Conservation (phyloP, 2,113 vertebrate genomes). For the Cynopterus brachyotis region DNA sequence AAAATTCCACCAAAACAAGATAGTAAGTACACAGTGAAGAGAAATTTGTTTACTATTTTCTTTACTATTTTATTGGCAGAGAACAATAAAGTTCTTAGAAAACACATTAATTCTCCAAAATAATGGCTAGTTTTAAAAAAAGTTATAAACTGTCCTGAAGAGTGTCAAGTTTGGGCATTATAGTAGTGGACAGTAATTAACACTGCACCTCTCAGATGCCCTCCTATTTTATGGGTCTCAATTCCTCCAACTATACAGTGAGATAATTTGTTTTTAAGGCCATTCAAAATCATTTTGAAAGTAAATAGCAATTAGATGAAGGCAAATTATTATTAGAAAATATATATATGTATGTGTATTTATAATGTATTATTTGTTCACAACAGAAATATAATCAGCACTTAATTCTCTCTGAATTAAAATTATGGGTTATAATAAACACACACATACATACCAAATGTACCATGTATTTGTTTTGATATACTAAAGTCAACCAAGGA, state of each 20-base stretch:
- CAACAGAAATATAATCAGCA: background rate
- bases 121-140: background rate
- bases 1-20: background rate
- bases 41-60: background rate
- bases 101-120: background rate
- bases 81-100: background rate
- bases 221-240: background rate
- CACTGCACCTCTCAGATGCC: accelerated
- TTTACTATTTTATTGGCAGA: background rate
- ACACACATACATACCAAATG: background rate
- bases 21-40: background rate
- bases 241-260: background rate
- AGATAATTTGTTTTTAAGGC: background rate
- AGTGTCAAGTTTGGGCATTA: background rate
- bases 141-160: background rate
- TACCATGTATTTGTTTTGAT: background rate
- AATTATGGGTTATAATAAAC: background rate
- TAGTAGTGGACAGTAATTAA: background rate
- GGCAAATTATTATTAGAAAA: background rate
- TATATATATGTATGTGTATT: background rate
- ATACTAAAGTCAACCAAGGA: background rate
- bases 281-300: conserved; percentile 31
- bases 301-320: background rate
- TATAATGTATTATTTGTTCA: background rate
- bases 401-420: background rate